Evolutionary conservation across 2,113 vertebrate species (phyloP), one percentile per base, ranked within the genome.

Genomic region (Lontra canadensis): DNA sequence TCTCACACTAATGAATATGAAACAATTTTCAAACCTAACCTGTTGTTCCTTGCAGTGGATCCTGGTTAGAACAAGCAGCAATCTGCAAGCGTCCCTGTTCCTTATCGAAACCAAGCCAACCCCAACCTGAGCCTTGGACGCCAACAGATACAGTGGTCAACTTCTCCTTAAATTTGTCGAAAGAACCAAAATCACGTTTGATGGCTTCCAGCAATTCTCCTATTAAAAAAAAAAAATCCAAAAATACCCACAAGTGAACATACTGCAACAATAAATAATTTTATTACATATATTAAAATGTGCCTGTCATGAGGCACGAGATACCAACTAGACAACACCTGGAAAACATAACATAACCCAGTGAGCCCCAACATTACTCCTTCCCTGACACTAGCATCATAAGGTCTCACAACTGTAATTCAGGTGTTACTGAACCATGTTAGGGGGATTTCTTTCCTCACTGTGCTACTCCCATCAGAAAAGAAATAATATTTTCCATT

Each of bases 91-190:
- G 98, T 1, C 99, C 98, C 12, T 97, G 99, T 36, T 99, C 99
- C 97, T 99, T 99, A 39, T 99, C 99, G 52, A 99, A 99, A 80
- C 99, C 99, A 47, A 99, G 99, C 99, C 99, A 99, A 0, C 99
- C 99, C 99, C 99, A 99, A 71, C 99, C 99, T 6, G 99, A 99
- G 82, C 99, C 99, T 94, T 99, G 99, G 82, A 99, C 99, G 3
- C 99, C 99, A 90, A 99, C 99, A 1, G 99, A 99, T 3, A 99
- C 98, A 1, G 99, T 97, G 10, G 99, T 99, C 98, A 99, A 98
- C 98, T 98, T 99, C 97, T 99, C 99, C 98, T 99, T 99, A 98
- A 99, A 99, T 94, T 99, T 99, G 57, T 99, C 99, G 23, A 99
- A 99, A 88, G 99, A 99, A 90, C 99, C 99, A 97, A 99, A 99